Evolutionary conservation across 1,140 invertebrate species (phyloP).

Genomic region (Cotesia glomerata): DNA sequence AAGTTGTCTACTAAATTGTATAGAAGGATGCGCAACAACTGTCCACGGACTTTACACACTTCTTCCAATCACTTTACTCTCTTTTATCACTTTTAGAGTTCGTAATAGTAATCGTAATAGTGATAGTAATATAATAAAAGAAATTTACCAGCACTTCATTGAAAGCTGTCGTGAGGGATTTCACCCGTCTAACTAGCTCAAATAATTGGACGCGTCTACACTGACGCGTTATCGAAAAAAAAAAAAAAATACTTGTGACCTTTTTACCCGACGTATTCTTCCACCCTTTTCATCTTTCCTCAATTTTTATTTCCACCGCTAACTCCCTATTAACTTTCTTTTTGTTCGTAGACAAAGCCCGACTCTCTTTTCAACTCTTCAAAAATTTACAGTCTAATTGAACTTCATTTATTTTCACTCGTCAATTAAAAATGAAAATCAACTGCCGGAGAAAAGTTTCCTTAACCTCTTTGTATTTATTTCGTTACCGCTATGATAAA

Average conservation of each 20-base stretch:
- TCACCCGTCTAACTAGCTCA: slow-evolving; percentile 32
- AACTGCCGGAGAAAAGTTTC: slow-evolving; percentile 25
- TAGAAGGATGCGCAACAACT: slow-evolving; percentile 15
- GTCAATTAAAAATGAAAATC: neutral
- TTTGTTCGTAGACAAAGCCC: neutral
- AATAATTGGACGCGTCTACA: slow-evolving; percentile 32
- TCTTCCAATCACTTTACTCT: neutral
- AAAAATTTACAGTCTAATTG: neutral
- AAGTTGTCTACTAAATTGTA: slow-evolving; percentile 11
- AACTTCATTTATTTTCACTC: neutral
- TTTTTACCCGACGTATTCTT: slow-evolving; percentile 15
- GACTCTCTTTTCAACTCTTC: neutral
- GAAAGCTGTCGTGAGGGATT: slow-evolving; percentile 31
- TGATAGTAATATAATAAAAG: too few relatives aligned
- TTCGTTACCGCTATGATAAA: slow-evolving; percentile 15
- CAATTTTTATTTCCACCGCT: neutral
- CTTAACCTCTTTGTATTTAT: slow-evolving; percentile 23
- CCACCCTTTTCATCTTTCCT: neutral
- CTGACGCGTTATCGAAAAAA: slow-evolving; percentile 22
- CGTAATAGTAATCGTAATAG: neutral
- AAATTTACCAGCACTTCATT: slow-evolving; percentile 15
- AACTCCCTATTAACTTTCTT: neutral
- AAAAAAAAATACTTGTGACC: slow-evolving; percentile 9
- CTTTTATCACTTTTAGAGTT: neutral
- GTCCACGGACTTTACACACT: slow-evolving; percentile 2